Percentiles rank a stretch among this genome's conserved stretches.
Conservation (phyloP, 2,797 vertebrate genomes). For the Poeciliopsis infans region DNA sequence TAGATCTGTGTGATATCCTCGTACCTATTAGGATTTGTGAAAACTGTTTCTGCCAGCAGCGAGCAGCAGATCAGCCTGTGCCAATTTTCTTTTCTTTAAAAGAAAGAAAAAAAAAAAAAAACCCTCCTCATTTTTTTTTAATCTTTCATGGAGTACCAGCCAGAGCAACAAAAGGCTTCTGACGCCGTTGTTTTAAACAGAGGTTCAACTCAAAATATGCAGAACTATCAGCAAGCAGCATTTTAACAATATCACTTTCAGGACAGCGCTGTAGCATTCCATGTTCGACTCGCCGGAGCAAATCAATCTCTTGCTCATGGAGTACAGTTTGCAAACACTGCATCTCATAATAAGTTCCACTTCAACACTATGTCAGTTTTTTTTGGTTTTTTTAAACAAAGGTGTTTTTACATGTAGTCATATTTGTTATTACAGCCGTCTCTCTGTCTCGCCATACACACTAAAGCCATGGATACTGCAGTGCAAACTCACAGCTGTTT, state of each 20-base stretch:
- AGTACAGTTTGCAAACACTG: neutral
- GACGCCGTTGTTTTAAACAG: neutral
- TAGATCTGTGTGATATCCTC: constrained; percentile 52
- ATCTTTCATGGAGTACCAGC: constrained; percentile 6
- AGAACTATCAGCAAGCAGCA: constrained; percentile 24
- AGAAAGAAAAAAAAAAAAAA: too few species aligned
- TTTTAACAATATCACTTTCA: constrained; percentile 5
- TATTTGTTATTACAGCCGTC: neutral
- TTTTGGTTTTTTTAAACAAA: neutral
- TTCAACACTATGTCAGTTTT: constrained; percentile 3
- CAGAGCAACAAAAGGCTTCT: neutral
- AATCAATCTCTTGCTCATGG: neutral
- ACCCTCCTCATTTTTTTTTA: constrained; percentile 5
- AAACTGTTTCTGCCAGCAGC: constrained; percentile 20
- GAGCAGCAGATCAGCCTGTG: constrained; percentile 5
- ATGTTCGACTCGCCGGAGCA: neutral
- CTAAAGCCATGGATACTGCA: neutral
- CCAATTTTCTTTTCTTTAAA: constrained; percentile 17
- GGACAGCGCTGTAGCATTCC: neutral
- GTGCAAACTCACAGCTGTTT: neutral
- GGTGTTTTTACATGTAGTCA: neutral
- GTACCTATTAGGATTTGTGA: constrained; percentile 24
- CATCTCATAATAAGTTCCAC: constrained; percentile 8
- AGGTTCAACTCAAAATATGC: neutral
- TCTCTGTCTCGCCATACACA: constrained; percentile 1